A percentile compares a stretch with the other conserved stretches of the same genome.
Conservation (phyloP, 2,888 invertebrate species). For the Acanthopleura granulata region DNA sequence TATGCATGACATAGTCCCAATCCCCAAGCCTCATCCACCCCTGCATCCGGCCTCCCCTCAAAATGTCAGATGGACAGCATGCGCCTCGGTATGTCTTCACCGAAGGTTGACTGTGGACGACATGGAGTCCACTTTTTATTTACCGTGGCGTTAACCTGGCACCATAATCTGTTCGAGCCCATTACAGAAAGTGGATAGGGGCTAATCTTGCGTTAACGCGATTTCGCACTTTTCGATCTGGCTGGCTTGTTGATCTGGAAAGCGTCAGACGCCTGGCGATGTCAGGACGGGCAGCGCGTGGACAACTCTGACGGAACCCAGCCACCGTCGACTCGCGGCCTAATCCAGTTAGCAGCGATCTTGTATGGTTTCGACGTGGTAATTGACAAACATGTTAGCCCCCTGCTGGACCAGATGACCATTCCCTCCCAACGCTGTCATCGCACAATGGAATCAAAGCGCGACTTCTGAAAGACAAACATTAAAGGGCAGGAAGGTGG, state of each 20-base stretch:
- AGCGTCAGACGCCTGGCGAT: neutral
- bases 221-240: constrained; percentile 1
- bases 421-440: no score
- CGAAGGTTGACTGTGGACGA: neutral
- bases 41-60: no score
- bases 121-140: neutral
- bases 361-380: neutral
- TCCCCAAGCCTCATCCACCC: no score
- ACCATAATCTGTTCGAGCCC: neutral
- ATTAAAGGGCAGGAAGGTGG: no score
- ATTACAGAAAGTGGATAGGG: neutral
- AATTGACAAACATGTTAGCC: constrained; percentile 1
- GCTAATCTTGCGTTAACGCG: constrained; percentile 1
- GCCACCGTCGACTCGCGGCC: neutral
- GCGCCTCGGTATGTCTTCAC: no score
- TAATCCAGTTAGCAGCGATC: constrained; percentile 7
- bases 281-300: neutral
- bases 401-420: neutral
- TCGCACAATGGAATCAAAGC: no score
- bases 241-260: constrained; percentile 1
- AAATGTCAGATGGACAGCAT: no score
- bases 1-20: no score
- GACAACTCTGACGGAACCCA: neutral
- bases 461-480: no score
- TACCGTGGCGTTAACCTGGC: neutral